A percentile compares a stretch with the other conserved stretches of the same genome.
These are phyloP conservation scores for Tethya wilhelma DNA, from an alignment of 37 sponge, comb jelly and placozoan species.

Conservation along the genomic window DNA sequence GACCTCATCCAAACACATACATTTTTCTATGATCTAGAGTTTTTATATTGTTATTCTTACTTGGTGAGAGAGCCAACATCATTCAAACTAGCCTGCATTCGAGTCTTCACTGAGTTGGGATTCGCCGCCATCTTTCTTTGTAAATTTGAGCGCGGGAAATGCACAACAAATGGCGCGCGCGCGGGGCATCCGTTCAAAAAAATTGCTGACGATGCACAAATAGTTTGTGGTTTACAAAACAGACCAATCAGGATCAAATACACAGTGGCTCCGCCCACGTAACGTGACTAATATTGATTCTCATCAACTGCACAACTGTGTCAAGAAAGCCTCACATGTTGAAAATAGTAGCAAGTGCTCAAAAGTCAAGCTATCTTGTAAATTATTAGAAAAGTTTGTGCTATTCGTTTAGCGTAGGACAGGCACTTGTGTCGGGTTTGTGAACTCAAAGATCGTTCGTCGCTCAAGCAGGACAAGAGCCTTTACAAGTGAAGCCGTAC, in stretches of 20 bases:
- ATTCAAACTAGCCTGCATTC: conserved; percentile 39
- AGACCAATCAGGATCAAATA: conserved; percentile 36
- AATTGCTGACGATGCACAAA: neutral
- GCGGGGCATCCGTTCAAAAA: neutral
- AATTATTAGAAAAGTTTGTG: too few relatives aligned
- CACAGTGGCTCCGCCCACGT: neutral
- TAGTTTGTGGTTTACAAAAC: neutral
- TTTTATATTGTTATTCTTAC: neutral
- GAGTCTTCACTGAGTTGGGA: conserved; percentile 34
- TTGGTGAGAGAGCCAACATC: conserved; percentile 52
- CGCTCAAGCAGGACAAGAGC: too few relatives aligned
- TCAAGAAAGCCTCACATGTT: too few relatives aligned
- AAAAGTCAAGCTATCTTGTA: too few relatives aligned
- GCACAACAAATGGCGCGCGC: too few relatives aligned
- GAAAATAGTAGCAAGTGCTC: too few relatives aligned
- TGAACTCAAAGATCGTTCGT: too few relatives aligned
- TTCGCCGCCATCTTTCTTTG: conserved; percentile 11
- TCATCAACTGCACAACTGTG: too few relatives aligned
- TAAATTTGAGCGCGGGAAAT: too few relatives aligned
- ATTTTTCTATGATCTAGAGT: neutral
- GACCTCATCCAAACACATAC: neutral
- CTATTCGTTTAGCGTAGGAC: too few relatives aligned
- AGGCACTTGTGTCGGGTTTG: too few relatives aligned
- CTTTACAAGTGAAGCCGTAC: too few relatives aligned
- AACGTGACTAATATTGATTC: conserved; percentile 5